A percentile compares a stretch with the other conserved stretches of the same genome.
phyloP scores from a whole-genome alignment of 1,140 invertebrate species.

The Cherax quadricarinatus region DNA sequence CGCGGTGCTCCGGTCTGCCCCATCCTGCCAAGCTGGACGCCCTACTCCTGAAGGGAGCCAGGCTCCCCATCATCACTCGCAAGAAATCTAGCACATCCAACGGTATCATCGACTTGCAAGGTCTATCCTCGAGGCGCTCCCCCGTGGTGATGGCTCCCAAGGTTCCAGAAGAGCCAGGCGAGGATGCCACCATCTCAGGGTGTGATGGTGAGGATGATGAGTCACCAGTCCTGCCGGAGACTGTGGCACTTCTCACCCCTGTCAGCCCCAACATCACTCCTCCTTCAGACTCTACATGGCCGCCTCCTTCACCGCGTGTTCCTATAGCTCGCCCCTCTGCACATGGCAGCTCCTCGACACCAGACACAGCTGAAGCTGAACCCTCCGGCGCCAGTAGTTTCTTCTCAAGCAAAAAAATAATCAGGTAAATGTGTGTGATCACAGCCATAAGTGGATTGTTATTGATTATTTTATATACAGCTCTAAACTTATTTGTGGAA shows the following conservation, averaged over 20 bases:
- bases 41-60: constrained; percentile 41
- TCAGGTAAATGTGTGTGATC: constrained; percentile 32
- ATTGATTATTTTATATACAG: no score
- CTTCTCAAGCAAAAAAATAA: constrained; percentile 42
- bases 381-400: background rate
- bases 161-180: constrained; percentile 2
- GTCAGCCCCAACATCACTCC: background rate
- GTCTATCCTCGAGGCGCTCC: background rate
- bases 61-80: constrained; percentile 29
- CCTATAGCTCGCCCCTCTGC: constrained; percentile 9
- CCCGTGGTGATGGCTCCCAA: constrained; percentile 27
- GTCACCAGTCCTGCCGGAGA: constrained; percentile 3
- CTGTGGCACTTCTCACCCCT: constrained; percentile 5
- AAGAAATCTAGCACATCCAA: constrained; percentile 2
- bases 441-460: no score
- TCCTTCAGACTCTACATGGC: constrained; percentile 13
- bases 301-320: background rate
- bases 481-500: no score
- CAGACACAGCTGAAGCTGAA: background rate
- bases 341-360: background rate
- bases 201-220: background rate
- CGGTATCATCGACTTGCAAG: constrained; percentile 3
- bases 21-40: constrained; percentile 38
- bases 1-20: background rate
- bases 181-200: background rate